Base-by-base conservation (phyloP, 2,888 invertebrate species). In the Tenthredo distinguenda region DNA sequence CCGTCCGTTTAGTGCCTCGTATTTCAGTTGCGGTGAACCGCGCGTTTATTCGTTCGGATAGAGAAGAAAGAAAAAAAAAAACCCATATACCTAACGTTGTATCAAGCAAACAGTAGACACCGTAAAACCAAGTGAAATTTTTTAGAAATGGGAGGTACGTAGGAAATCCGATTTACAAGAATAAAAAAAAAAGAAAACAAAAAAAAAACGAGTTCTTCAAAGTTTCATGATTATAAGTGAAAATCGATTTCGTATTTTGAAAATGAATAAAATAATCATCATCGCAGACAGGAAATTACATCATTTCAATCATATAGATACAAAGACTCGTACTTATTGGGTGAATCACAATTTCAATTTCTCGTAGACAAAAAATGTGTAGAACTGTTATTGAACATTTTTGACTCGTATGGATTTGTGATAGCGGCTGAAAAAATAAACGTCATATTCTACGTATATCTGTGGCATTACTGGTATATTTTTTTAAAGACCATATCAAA, bases 11-110 rank as follows among this genome's bases (percentile, higher is more conserved):
- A 74, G 77, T 50, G n/a, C 55, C 55, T 77, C 40, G 77, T 77
- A 55, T 77, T 77, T 47, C 77, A 77, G 31, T 47, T 77, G 77
- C 77, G 77, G 77, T 50, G 77, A 34, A 77, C 55, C 77, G 47
- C 77, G 74, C 34, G 15, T 26, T 50, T 77, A 62, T 74, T 68
- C 21, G 43, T 31, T 34, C 31, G 9, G 31, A 77, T 15, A 77
- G 31, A 21, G 15, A 12, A 31, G 5, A 50, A n/a, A 18, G 18
- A 50, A 18, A 50, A 50, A 6, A 50, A 50, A 50, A 50, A 1
- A n/a, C n/a, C 18, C n/a, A 55, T 50, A 50, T 50, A 50, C 50
- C 71, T 5, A 31, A 7, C 43, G 72, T 21, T 21, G 43, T 68
- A 26, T 68, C 68, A 34, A 68, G 15, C 68, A 68, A 34, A 68